These are phyloP conservation scores for Drosophila percnosoma DNA, from an alignment of 2,888 invertebrate species.

Conservation along the genomic window DNA sequence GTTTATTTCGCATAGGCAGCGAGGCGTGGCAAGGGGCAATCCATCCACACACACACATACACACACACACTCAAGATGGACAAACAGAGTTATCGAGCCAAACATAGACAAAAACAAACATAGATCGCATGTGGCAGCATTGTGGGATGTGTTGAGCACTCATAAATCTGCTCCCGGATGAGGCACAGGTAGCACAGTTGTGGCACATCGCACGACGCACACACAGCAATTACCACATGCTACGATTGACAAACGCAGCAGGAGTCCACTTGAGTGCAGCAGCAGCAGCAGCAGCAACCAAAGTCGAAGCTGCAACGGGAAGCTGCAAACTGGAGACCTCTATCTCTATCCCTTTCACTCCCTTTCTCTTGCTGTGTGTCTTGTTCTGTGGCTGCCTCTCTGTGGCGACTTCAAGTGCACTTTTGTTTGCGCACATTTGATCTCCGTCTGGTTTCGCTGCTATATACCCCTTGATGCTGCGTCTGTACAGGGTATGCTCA, in stretches of 20 bases:
- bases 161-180: constrained; percentile 56
- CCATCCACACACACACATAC: constrained; percentile 23
- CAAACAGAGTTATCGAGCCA: not conserved
- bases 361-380: not conserved
- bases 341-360: not conserved
- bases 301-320: not conserved
- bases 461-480: not conserved
- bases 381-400: not conserved
- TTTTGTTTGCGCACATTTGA: constrained; percentile 31
- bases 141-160: constrained; percentile 45
- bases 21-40: constrained; percentile 56
- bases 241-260: constrained; percentile 71
- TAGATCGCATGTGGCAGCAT: constrained; percentile 34
- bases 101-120: constrained; percentile 12
- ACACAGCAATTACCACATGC: constrained; percentile 75
- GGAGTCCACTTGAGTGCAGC: constrained; percentile 58
- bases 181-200: constrained; percentile 40
- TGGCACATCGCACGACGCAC: constrained; percentile 10
- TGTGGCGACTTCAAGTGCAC: constrained; percentile 74
- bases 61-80: not conserved
- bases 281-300: not conserved
- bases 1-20: constrained; percentile 37
- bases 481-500: not conserved
- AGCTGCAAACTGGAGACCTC: constrained; percentile 2
- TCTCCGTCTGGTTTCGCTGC: constrained; percentile 6